Percentiles rank a stretch among this genome's conserved stretches.
Conservation (phyloP, 1,140 invertebrate species). For the Episyrphus balteatus region DNA sequence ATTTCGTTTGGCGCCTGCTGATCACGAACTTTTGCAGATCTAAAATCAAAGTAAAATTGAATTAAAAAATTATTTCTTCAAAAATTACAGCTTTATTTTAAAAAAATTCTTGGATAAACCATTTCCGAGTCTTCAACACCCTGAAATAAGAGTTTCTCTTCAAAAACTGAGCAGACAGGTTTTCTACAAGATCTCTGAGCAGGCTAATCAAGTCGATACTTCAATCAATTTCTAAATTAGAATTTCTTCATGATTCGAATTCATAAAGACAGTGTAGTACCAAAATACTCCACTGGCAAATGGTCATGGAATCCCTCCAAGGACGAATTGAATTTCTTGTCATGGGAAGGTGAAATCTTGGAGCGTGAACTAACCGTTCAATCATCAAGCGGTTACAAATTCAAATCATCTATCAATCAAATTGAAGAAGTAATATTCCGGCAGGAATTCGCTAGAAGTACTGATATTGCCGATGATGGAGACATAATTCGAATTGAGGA, state of each 20-base stretch:
- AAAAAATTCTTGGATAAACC: too few relatives aligned
- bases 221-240: too few relatives aligned
- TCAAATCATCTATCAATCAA: constrained; percentile 20
- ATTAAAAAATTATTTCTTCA: background rate
- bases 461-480: constrained; percentile 12
- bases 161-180: too few relatives aligned
- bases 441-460: constrained; percentile 13
- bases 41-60: background rate
- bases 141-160: too few relatives aligned
- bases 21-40: background rate
- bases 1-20: constrained; percentile 16
- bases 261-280: constrained; percentile 15
- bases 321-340: constrained; percentile 18
- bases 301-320: constrained; percentile 21
- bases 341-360: constrained; percentile 12
- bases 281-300: constrained; percentile 22
- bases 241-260: constrained; percentile 15
- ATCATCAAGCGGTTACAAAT: constrained; percentile 21
- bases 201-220: too few relatives aligned
- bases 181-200: too few relatives aligned
- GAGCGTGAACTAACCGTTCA: constrained; percentile 15
- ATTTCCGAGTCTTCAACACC: too few relatives aligned
- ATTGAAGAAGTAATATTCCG: constrained; percentile 29
- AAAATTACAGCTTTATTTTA: too few relatives aligned
- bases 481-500: constrained; percentile 27